These are phyloP conservation scores for Crossocerus cetratus DNA, from an alignment of 2,888 invertebrate species.

Conservation along the genomic window DNA sequence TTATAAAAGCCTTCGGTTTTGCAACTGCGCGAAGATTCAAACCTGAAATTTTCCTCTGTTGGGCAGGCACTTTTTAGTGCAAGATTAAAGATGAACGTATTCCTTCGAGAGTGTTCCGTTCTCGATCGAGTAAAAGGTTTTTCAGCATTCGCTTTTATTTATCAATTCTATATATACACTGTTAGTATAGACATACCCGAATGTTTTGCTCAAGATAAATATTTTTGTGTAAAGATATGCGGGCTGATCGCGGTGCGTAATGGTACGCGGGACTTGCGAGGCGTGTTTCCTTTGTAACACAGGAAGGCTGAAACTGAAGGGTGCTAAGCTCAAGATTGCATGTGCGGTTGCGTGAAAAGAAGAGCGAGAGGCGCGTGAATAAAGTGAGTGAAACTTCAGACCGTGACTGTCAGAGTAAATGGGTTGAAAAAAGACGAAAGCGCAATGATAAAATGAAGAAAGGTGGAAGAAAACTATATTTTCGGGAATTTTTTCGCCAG, in stretches of 20 bases:
- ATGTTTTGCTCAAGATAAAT: slow-evolving; percentile 69
- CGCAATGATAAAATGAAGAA: slow-evolving; percentile 35
- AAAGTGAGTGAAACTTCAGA: slow-evolving; percentile 22
- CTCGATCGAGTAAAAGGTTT: slow-evolving; percentile 18
- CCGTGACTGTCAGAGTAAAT: slow-evolving; percentile 20
- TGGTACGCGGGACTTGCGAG: slow-evolving; percentile 54
- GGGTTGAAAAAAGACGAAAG: slow-evolving; percentile 20
- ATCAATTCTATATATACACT: slow-evolving; percentile 39
- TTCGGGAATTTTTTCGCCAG: slow-evolving; percentile 61
- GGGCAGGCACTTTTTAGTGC: background rate
- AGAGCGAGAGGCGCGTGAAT: slow-evolving; percentile 28
- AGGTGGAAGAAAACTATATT: slow-evolving; percentile 60
- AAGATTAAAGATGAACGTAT: background rate
- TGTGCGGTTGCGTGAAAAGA: slow-evolving; percentile 39
- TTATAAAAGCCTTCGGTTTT: slow-evolving; percentile 4
- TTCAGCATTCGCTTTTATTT: slow-evolving; percentile 45
- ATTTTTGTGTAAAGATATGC: slow-evolving; percentile 54
- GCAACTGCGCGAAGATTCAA: background rate
- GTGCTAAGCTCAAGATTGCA: slow-evolving; percentile 67
- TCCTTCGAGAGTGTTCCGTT: background rate
- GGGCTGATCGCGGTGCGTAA: slow-evolving; percentile 45
- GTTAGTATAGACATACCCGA: slow-evolving; percentile 62
- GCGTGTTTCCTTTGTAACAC: slow-evolving; percentile 63
- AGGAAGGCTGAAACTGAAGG: slow-evolving; percentile 71
- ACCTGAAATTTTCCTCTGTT: background rate